These are phyloP conservation scores for Poecilia latipinna DNA, from an alignment of 2,113 vertebrate genomes.

Conservation along the genomic window DNA sequence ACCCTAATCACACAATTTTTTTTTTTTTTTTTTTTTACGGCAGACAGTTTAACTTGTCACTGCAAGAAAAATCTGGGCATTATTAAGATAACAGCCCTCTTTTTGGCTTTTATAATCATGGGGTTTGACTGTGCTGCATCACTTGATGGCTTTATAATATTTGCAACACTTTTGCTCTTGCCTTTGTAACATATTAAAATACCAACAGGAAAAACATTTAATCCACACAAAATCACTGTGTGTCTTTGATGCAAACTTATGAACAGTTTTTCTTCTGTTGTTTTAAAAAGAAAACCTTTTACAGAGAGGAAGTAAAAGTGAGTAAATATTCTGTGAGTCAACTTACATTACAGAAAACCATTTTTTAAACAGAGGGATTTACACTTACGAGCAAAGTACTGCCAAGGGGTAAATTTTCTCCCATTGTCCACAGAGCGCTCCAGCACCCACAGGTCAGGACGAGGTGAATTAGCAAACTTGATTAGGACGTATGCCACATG, in stretches of 20 bases:
- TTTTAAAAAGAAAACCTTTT: neutral
- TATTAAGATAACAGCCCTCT: conserved; percentile 13
- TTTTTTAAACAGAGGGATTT: neutral
- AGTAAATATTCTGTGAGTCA: no score
- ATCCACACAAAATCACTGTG: neutral
- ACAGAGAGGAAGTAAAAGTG: neutral
- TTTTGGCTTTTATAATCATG: neutral
- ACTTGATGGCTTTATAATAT: neutral
- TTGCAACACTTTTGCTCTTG: neutral
- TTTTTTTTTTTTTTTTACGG: conserved; percentile 6
- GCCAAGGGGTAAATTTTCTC: conserved; percentile 89
- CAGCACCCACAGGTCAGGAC: conserved; percentile 93
- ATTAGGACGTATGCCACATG: conserved; percentile 93
- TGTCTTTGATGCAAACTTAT: neutral
- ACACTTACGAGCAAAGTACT: conserved; percentile 95
- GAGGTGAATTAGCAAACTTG: conserved; percentile 95
- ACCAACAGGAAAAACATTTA: neutral
- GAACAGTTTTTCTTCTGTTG: neutral
- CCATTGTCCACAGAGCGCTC: conserved; percentile 92
- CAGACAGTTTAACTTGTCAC: conserved; percentile 32
- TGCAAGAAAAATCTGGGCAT: conserved; percentile 28
- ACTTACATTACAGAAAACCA: neutral
- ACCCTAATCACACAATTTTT: neutral
- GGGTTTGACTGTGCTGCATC: conserved; percentile 2
- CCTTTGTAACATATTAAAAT: neutral